Percentiles rank a stretch among this genome's conserved stretches.
These are phyloP conservation scores for Tetragnatha montana DNA, from an alignment of 2,888 invertebrate species.

Conservation along the genomic window DNA sequence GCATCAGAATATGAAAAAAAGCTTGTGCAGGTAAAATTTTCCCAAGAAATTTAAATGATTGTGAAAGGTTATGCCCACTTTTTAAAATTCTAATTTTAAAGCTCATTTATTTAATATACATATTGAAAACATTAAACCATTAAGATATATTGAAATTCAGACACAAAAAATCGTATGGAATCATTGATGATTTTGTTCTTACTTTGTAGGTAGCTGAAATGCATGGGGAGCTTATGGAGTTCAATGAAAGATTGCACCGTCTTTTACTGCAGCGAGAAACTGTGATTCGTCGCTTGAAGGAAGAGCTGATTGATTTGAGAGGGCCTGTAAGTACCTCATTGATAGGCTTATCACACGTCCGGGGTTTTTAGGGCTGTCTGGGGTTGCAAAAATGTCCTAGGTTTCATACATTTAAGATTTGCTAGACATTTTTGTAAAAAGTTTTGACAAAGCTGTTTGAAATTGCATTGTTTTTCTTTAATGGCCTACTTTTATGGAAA, in stretches of 20 bases:
- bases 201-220: conserved; percentile 87
- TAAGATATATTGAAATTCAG: background rate
- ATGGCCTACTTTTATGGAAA: too few relatives aligned
- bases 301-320: conserved; percentile 81
- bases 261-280: conserved; percentile 82
- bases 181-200: background rate
- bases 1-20: conserved; percentile 89
- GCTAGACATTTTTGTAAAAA: too few relatives aligned
- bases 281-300: conserved; percentile 80
- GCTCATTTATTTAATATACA: too few relatives aligned
- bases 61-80: background rate
- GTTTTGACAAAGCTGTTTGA: too few relatives aligned
- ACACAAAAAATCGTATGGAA: background rate
- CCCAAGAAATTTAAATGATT: background rate
- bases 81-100: background rate
- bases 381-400: too few relatives aligned
- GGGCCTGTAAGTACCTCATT: conserved; percentile 74
- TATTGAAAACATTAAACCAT: too few relatives aligned
- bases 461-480: too few relatives aligned
- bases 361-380: too few relatives aligned
- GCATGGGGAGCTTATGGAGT: conserved; percentile 95
- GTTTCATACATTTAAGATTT: too few relatives aligned
- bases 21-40: conserved; percentile 83
- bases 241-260: conserved; percentile 88
- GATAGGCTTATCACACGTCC: too few relatives aligned